Evolutionary conservation across 2,797 vertebrate species (phyloP).

Genomic region (Triplophysa yarkandensis): DNA sequence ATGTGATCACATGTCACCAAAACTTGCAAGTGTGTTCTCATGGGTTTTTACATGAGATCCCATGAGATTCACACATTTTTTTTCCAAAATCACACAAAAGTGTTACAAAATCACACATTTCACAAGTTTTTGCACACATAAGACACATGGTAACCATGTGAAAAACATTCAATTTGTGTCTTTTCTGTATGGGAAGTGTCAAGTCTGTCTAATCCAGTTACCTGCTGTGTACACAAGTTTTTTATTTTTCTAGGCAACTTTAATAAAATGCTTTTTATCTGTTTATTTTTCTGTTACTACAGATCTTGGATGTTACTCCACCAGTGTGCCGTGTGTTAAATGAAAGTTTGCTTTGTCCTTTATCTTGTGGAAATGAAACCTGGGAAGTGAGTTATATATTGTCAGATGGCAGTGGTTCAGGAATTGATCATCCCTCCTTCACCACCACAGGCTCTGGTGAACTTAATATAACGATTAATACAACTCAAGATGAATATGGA

Average conservation of each 20-base stretch:
- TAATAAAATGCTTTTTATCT: background rate
- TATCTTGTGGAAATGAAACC: conserved; percentile 3
- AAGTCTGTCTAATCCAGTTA: no score
- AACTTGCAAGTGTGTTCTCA: no score
- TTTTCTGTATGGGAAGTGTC: no score
- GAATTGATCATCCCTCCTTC: conserved; percentile 17
- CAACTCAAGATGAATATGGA: conserved; percentile 37
- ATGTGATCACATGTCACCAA: no score
- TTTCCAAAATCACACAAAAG: no score
- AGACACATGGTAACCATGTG: no score
- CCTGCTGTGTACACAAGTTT: no score
- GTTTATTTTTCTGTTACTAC: background rate
- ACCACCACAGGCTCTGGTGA: background rate
- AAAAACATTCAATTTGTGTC: no score
- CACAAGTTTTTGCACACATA: no score
- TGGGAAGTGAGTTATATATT: conserved; percentile 39
- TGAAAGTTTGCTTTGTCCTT: conserved; percentile 37
- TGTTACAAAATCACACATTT: no score
- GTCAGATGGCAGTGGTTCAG: conserved; percentile 38
- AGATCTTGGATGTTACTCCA: conserved; percentile 29
- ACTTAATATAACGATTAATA: background rate
- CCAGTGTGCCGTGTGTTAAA: conserved; percentile 44
- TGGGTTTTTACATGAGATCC: no score
- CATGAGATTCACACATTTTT: no score
- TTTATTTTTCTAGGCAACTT: background rate